Base-by-base conservation (phyloP, 2,888 invertebrate species). In the Drosophila peninsularis region DNA sequence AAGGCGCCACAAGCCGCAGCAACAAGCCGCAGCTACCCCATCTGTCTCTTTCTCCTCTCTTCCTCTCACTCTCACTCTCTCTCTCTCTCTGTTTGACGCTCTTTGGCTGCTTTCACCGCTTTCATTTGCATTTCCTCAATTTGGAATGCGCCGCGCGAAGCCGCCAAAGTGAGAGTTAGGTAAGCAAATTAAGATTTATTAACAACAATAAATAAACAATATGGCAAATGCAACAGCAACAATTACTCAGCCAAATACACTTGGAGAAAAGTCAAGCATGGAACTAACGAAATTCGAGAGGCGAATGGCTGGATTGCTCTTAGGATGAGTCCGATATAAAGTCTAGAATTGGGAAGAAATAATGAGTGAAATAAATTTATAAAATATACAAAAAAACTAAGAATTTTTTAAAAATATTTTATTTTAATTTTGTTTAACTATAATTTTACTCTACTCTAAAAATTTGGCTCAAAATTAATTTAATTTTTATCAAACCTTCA, bases 181-280 rank as follows among this genome's bases (percentile, higher is more conserved):
- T 84, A 84, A 87, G 80, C 88, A 78, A 88, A 82, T 80, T 86
- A 79, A 86, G 87, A 90, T 88, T 90, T 90, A 90, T 90, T 89
- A 81, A 75, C 74, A 65, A 65, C 73, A 75, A 71, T 82, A 78
- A 85, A 83, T 83, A 88, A 86, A 86, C 84, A 88, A 68, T 72
- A 80, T 64, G 37, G 45, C n/a, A 36, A 44, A 34, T 49, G 17
- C 5, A 44, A 17, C 36, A 27, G 30, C n/a, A 69, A 62, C 27
- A 52, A 55, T 17, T 64, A 27, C 55, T 50, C 63, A 19, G 19
- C 1, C 9, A 9, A 41, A 41, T 54, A 41, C 53, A 54, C 53
- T 41, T 0, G 13, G 14, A 30, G 17, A 54, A 54, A 54, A 11
- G 3, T 45, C 4, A 5, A 10, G 6, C 2, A n/a, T 44, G 10